phyloP scores from a whole-genome alignment of 2,888 invertebrate genomes.

The Rhagonycha lutea region DNA sequence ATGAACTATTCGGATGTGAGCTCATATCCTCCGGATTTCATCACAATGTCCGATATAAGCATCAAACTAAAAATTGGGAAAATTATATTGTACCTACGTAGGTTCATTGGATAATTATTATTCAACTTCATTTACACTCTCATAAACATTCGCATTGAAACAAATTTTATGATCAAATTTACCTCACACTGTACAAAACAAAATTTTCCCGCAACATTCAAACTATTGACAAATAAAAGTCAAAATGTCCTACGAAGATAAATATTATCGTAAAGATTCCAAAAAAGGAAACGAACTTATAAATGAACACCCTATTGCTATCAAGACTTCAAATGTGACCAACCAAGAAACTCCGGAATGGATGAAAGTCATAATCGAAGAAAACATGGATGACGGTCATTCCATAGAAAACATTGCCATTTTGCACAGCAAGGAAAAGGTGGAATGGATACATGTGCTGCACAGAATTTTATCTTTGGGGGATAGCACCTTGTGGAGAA shows the following conservation, averaged over 20 bases:
- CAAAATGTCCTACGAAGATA: background rate
- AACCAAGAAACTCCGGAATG: background rate
- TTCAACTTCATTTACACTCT: too few species aligned
- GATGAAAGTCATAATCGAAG: slow-evolving; percentile 9
- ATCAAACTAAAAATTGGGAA: too few species aligned
- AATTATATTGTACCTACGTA: too few species aligned
- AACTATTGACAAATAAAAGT: background rate
- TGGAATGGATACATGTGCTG: slow-evolving; percentile 10
- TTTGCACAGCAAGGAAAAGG: slow-evolving; percentile 4
- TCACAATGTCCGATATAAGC: too few species aligned
- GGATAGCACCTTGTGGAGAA: slow-evolving; percentile 8
- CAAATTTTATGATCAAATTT: background rate
- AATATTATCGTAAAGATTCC: background rate
- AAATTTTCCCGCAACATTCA: background rate
- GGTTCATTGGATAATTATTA: too few species aligned
- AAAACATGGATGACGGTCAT: background rate
- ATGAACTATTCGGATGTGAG: too few species aligned
- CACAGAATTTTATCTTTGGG: slow-evolving; percentile 4
- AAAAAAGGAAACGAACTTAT: slow-evolving; percentile 2
- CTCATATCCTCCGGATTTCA: too few species aligned
- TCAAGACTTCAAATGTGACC: background rate
- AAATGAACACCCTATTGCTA: slow-evolving; percentile 6
- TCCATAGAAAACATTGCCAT: slow-evolving; percentile 1
- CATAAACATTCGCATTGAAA: too few species aligned
- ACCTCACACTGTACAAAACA: background rate